Base-by-base conservation (phyloP, 2,888 invertebrate genomes). In the Altica lythri region DNA sequence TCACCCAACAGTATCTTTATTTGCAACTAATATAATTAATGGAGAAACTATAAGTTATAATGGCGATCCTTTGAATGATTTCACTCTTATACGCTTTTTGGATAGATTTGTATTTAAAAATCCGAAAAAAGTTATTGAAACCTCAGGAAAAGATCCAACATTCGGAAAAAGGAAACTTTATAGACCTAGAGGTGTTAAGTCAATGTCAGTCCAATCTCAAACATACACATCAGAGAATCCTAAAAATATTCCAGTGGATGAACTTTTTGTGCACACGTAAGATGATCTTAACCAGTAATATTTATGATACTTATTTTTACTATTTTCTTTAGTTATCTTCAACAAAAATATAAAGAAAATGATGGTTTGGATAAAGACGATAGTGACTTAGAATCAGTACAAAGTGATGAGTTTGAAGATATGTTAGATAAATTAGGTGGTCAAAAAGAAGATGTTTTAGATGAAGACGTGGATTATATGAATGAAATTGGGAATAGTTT, bases 51-150 rank as follows among this genome's bases (percentile, higher is more conserved):
- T 95, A 46, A 83, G 84, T 25, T 98, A 98, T 76, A 84, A 86
- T 53, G 97, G 98, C 0, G 95, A 99, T 75, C 96, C 98, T 0
- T 77, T 99, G 2, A 86, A 90, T 67, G 98, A 99, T 77, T 95
- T 97, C 73, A 89, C 90, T 0, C 79, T 94, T 25, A 88, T 93
- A 42, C 82, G 92, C 42, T 99, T 99, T 75, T 79, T 99, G 37
- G 97, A 99, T 70, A 83, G 97, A 34, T 98, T 97, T 75, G 93
- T 93, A 6, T 97, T 93, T 75, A 92, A 95, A 72, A 99, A 99
- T 79, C 92, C 92, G 0, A 92, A 91, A 73, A 86, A 84, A 61
- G 67, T 78, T 1, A 78, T 78, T 0, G 80, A 78, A n/a, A 75
- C 76, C 29, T 80, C 78, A 34, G 85, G 83, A 0, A 82, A 82